Conservation (phyloP, 2,888 invertebrate genomes). For the Tipula confusa region DNA sequence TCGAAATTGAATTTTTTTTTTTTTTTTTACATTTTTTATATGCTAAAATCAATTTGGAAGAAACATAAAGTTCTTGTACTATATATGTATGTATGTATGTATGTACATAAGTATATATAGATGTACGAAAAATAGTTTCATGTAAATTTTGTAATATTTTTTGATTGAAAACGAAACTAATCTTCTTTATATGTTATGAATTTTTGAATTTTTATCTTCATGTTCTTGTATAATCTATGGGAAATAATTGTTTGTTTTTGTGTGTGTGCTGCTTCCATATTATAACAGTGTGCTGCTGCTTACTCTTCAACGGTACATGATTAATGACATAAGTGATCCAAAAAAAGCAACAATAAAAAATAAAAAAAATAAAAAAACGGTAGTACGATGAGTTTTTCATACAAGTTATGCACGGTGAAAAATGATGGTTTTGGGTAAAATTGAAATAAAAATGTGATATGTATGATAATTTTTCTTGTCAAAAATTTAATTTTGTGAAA, state of each 20-base stretch:
- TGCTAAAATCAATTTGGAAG: not conserved
- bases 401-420: not conserved
- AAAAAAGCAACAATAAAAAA: too few relatives aligned
- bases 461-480: not conserved
- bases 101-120: not conserved
- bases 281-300: too few relatives aligned
- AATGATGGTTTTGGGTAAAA: not conserved
- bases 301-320: not conserved
- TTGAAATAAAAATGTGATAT: not conserved
- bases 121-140: not conserved
- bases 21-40: too few relatives aligned
- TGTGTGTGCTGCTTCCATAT: too few relatives aligned
- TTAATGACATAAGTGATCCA: not conserved
- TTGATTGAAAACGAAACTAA: not conserved
- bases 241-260: not conserved
- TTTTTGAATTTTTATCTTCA: conserved; percentile 25
- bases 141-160: not conserved
- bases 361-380: too few relatives aligned
- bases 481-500: not conserved
- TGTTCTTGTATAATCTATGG: not conserved
- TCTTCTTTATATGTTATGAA: not conserved
- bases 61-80: not conserved
- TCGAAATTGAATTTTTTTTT: conserved; percentile 13
- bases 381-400: not conserved
- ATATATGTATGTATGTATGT: not conserved